Base-by-base conservation (phyloP, 1,140 invertebrate species). In the Hypothenemus hampei region DNA sequence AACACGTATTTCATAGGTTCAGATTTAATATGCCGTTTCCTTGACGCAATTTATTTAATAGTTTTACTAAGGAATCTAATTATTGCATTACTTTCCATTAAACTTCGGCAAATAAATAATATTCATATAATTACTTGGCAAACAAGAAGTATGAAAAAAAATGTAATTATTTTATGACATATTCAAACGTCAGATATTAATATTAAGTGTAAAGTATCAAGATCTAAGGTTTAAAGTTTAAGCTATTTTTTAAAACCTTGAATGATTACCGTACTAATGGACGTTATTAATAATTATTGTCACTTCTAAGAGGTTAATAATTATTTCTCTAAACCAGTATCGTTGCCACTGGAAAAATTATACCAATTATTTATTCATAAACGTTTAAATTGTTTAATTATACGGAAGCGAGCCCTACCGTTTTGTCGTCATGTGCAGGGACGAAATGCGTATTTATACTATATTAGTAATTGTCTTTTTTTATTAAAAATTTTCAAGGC, bases 211-310 rank as follows among this genome's bases (percentile, higher is more conserved):
- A 26, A 29, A 46, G 26, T 29, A 15, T 18, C 19, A 46, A 46
- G 23, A 20, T 46, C 26, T 31, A 46, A 46, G 43, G 43, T 46
- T 46, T 46, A 46, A 46, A 46, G 43, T 46, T 46, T 46, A 46
- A 46, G 26, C 43, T 31, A 46, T 46, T 46, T 46, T 46, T 46
- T 46, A 8, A 43, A 43, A 26, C 43, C 43, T 46, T 46, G 43
- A 46, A 46, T 46, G 13, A 29, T 29, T 46, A 46, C 26, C 43
- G 18, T 29, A 46, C 18, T 46, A 29, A 46, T 31, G 40, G 40
- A 43, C 18, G 40, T 19, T 43, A 43, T 22, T 23, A 43, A 43
- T 23, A 43, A 43, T 43, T 43, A 43, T 23, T 43, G 18, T 43
- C 18, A 16, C 11, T 37, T 8, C 36, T 16, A 13, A 43, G 18